Evolutionary conservation across 2,113 vertebrate genomes (phyloP), one percentile per base, ranked within the genome.

Genomic region (Hyla sarda): DNA sequence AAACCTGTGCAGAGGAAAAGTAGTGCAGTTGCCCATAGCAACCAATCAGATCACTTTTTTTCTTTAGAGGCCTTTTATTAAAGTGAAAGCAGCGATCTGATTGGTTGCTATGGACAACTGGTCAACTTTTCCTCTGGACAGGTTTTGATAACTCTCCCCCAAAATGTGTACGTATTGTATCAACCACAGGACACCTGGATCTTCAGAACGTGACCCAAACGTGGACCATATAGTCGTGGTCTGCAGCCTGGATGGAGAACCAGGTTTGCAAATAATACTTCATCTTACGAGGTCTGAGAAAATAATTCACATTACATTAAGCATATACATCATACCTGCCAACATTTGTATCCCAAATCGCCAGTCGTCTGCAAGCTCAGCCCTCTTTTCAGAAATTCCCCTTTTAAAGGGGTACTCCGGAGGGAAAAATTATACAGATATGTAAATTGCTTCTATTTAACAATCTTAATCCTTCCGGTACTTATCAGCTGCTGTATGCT

Each of bases 1-100:
- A 2, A 2, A 32, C 16, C 16, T 1, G 16, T 5, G 5, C 10
- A 13, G 1, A n/a, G n/a, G n/a, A n/a, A n/a, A n/a, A n/a, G n/a
- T n/a, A n/a, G n/a, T n/a, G n/a, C n/a, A n/a, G n/a, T n/a, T n/a
- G n/a, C n/a, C n/a, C n/a, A n/a, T n/a, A n/a, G n/a, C n/a, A n/a
- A n/a, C n/a, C n/a, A n/a, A n/a, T n/a, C n/a, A n/a, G n/a, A n/a
- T n/a, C n/a, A n/a, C n/a, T n/a, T n/a, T n/a, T n/a, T n/a, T n/a
- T n/a, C n/a, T n/a, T n/a, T n/a, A n/a, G n/a, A n/a, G n/a, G n/a
- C n/a, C n/a, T n/a, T n/a, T n/a, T n/a, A n/a, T n/a, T n/a, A n/a
- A n/a, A n/a, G n/a, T n/a, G n/a, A n/a, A n/a, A n/a, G n/a, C n/a
- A n/a, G n/a, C n/a, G n/a, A n/a, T n/a, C n/a, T n/a, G n/a, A n/a